Percentiles rank a stretch among this genome's conserved stretches.
Evolutionary conservation across 2,888 invertebrate species (phyloP).

Genomic region (Cataglyphis cursor): DNA sequence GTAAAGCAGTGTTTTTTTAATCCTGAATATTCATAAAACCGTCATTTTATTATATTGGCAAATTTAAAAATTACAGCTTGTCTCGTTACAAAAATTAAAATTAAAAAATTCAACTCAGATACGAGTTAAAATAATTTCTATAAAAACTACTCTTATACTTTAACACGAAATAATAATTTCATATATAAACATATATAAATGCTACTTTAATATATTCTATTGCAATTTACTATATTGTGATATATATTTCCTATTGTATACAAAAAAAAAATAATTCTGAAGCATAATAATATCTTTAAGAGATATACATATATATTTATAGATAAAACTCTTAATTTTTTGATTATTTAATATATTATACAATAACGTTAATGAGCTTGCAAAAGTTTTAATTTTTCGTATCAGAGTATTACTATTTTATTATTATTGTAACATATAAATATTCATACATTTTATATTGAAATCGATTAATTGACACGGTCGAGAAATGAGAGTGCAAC

Average conservation of each 20-base stretch:
- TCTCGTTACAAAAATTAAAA: background rate
- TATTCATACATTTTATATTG: background rate
- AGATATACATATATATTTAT: background rate
- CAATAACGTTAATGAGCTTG: background rate
- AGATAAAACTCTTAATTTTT: background rate
- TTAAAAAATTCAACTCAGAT: constrained; percentile 46
- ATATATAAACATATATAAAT: background rate
- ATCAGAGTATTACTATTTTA: background rate
- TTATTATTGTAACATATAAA: constrained; percentile 14
- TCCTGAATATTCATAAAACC: background rate
- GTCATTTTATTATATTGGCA: background rate
- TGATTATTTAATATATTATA: background rate
- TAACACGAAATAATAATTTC: background rate
- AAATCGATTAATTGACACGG: background rate
- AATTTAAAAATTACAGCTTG: background rate
- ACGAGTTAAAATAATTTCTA: constrained; percentile 66
- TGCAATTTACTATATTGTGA: background rate
- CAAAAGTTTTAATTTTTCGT: background rate
- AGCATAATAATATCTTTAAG: background rate
- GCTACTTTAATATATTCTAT: background rate
- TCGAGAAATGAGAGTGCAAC: constrained; percentile 4
- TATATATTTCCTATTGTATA: background rate
- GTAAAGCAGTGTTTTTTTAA: background rate
- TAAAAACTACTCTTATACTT: constrained; percentile 35
- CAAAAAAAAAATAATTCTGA: background rate